These are phyloP conservation scores for Drosophila villosipedis DNA, from an alignment of 2,888 invertebrate genomes.

Conservation along the genomic window DNA sequence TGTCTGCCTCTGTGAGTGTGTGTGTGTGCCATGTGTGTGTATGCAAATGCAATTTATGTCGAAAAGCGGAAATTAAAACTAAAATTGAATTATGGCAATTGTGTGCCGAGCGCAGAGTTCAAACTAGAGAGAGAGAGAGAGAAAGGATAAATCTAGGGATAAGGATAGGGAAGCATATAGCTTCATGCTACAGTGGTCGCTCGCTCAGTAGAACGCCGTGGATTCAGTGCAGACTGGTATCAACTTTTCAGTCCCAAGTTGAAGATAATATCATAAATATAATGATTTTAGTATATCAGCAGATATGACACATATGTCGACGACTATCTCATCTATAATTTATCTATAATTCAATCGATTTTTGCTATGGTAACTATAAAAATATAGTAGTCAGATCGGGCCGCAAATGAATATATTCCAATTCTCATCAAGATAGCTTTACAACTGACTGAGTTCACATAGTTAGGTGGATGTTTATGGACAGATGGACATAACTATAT, in stretches of 20 bases:
- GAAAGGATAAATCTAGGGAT: not conserved
- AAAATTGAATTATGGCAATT: constrained; percentile 82
- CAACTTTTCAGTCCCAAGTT: not conserved
- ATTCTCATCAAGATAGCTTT: not conserved
- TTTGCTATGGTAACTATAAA: not conserved
- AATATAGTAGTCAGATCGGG: too few relatives aligned
- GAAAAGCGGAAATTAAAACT: constrained; percentile 80
- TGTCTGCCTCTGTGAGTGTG: not conserved
- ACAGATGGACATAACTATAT: too few relatives aligned
- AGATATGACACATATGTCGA: too few relatives aligned
- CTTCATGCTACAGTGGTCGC: not conserved
- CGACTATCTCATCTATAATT: not conserved
- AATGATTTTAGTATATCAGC: not conserved
- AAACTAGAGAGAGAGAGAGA: constrained; percentile 18
- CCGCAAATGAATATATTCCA: not conserved
- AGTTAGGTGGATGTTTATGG: too few relatives aligned
- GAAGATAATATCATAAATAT: not conserved
- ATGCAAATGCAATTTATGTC: constrained; percentile 75
- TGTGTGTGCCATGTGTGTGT: constrained; percentile 35
- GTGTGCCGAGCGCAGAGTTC: constrained; percentile 38
- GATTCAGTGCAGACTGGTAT: not conserved
- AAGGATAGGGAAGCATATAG: not conserved
- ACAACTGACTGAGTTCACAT: not conserved
- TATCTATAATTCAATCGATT: not conserved
- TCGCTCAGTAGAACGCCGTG: not conserved